A percentile compares a stretch with the other conserved stretches of the same genome.
These are phyloP conservation scores for Chrysogorgia sp. DNA, from an alignment of 92 coral and sea anemone species.

Conservation along the genomic window DNA sequence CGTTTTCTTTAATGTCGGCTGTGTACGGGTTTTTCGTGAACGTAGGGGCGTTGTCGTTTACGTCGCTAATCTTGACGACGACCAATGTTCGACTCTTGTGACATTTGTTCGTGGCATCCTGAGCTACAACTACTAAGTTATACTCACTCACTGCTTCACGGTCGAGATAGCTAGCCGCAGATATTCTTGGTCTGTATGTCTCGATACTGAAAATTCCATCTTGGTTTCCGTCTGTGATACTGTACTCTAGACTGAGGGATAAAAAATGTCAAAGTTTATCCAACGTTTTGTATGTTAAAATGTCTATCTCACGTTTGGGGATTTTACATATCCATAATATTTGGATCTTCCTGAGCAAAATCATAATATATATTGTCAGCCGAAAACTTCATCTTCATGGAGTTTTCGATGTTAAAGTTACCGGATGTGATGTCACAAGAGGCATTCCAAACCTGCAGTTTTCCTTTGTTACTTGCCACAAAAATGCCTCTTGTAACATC, in stretches of 20 bases:
- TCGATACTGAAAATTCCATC: slow-evolving; percentile 55
- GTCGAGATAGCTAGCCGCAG: slow-evolving; percentile 57
- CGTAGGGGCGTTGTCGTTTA: slow-evolving; percentile 70
- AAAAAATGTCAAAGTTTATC: neutral
- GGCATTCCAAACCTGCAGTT: no score
- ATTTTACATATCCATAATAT: no score
- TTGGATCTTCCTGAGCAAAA: no score
- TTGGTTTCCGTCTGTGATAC: slow-evolving; percentile 68
- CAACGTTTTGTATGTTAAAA: no score
- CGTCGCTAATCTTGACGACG: slow-evolving; percentile 61
- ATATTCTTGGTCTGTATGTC: slow-evolving; percentile 52
- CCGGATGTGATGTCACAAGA: no score
- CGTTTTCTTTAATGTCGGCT: slow-evolving; percentile 64
- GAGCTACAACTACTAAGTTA: slow-evolving; percentile 61
- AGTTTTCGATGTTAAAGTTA: no score
- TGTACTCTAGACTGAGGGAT: slow-evolving; percentile 63
- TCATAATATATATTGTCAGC: no score
- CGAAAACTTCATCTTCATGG: no score
- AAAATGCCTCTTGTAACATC: no score
- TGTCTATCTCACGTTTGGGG: no score
- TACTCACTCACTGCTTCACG: slow-evolving; percentile 61
- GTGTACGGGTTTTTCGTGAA: slow-evolving; percentile 65
- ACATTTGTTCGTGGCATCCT: slow-evolving; percentile 64
- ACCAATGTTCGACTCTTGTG: slow-evolving; percentile 89
- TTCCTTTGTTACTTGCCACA: no score